Conservation (phyloP, 2,888 invertebrate species). For the Ellobium chinense region DNA sequence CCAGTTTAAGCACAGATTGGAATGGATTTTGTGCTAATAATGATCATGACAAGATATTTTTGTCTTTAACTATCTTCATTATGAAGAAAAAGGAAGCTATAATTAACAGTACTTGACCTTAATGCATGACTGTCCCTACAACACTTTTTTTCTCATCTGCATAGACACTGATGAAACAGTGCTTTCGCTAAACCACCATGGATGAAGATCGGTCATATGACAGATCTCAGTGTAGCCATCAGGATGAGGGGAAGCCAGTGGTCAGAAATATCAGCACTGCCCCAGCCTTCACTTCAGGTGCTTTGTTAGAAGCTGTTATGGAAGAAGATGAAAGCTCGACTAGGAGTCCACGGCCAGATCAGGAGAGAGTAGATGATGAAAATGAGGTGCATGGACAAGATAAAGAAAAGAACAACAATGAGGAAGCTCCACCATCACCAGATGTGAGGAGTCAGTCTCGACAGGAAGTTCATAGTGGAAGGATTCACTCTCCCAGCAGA, state of each 20-base stretch:
- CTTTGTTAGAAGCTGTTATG: slow-evolving; percentile 21
- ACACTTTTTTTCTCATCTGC: no score
- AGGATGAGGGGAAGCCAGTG: background rate
- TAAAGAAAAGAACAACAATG: background rate
- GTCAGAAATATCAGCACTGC: background rate
- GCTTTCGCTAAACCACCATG: background rate
- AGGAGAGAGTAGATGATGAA: background rate
- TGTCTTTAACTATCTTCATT: no score
- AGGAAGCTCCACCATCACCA: background rate
- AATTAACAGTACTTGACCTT: no score
- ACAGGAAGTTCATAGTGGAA: background rate
- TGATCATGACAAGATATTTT: no score
- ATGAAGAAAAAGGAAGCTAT: no score
- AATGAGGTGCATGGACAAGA: background rate
- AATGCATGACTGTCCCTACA: no score
- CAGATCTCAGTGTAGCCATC: background rate
- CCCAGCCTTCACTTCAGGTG: background rate
- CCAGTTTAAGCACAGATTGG: no score
- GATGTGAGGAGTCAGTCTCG: background rate
- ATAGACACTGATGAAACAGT: no score
- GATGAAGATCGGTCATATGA: background rate
- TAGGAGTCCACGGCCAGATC: background rate
- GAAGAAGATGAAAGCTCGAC: slow-evolving; percentile 29
- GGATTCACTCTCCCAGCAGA: background rate
- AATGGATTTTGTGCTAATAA: no score